Evolutionary conservation across 2,888 invertebrate species (phyloP), one percentile per base, ranked within the genome.

Genomic region (Liposcelis brunnea): DNA sequence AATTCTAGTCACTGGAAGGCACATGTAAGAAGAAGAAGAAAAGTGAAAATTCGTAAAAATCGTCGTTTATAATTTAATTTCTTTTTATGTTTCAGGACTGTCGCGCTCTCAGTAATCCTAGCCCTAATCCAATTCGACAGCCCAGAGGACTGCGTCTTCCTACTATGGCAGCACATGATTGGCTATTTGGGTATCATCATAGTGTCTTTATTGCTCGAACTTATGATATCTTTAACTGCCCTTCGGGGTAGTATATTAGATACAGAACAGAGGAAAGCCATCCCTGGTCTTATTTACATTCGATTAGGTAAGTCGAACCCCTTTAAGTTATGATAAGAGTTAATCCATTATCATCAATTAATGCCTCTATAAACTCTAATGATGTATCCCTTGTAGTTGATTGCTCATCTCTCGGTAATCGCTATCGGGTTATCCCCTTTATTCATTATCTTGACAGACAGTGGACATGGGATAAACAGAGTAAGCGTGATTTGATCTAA

Each of bases 201-300:
- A 19, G 70, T 65, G 53, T 74, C 72, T 49, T 69, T 76, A 66
- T 60, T 74, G 50, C 66, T 80, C 53, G 86, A 86, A 63, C 66
- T 75, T 49, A 70, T 71, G 54, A 77, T 85, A 55, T 79, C 80
- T 57, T 67, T 76, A 56, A 71, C 83, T 51, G 80, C 84, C 50
- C 74, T 82, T 65, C 69, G 81, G 51, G 86, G 86, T 48, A 78
- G 80, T 58, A 85, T 86, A 55, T 68, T 86, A 54, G 77, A 83
- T 58, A 76, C 77, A n/a, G 70, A 71, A 35, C 76, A 77, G 10
- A 68, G 86, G 47, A 68, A 75, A 52, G 72, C 77, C 52, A 81
- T 85, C 72, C 80, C 81, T 64, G 78, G 81, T 60, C 71, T 85
- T 55, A 75, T 86, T 55, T 86, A 86, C 65, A 64, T 76, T 53